Percentiles rank a stretch among this genome's conserved stretches.
Evolutionary conservation across 2,888 invertebrate species (phyloP).

Genomic region (Pantelozetes paolii): DNA sequence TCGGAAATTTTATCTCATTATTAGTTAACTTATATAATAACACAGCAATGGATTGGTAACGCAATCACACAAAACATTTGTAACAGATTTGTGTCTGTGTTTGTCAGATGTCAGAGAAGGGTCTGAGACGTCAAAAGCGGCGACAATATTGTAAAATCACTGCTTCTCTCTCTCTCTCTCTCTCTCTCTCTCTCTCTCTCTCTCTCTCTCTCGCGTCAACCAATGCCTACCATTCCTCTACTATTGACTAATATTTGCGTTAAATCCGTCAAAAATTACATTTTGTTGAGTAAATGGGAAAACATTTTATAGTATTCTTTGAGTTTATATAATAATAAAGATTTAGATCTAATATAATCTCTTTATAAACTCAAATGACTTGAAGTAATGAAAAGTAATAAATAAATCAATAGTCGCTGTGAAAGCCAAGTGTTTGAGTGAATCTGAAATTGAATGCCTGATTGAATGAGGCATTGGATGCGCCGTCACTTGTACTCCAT

Average conservation of each 20-base stretch:
- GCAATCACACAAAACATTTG: constrained; percentile 1
- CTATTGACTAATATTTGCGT: background rate
- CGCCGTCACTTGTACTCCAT: background rate
- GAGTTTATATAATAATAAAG: constrained; percentile 19
- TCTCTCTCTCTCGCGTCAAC: too few species aligned
- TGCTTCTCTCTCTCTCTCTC: background rate
- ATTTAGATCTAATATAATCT: constrained; percentile 26
- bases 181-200: too few species aligned
- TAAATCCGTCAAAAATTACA: background rate
- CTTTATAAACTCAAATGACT: constrained; percentile 31
- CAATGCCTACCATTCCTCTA: too few species aligned
- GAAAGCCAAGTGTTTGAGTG: constrained; percentile 13
- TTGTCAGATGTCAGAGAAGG: constrained; percentile 16
- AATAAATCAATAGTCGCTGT: constrained; percentile 24
- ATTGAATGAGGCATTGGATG: constrained; percentile 1
- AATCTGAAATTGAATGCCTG: constrained; percentile 11
- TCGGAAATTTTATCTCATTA: constrained; percentile 24
- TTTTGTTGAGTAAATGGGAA: too few species aligned
- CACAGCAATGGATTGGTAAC: constrained; percentile 16
- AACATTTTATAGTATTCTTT: constrained; percentile 12
- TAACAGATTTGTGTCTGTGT: background rate
- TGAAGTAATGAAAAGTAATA: constrained; percentile 33
- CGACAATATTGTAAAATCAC: constrained; percentile 5
- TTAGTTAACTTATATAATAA: constrained; percentile 25
- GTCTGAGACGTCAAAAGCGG: too few species aligned